These are phyloP conservation scores for Smittia aterrima DNA, from an alignment of 2,888 invertebrate genomes.

Conservation along the genomic window DNA sequence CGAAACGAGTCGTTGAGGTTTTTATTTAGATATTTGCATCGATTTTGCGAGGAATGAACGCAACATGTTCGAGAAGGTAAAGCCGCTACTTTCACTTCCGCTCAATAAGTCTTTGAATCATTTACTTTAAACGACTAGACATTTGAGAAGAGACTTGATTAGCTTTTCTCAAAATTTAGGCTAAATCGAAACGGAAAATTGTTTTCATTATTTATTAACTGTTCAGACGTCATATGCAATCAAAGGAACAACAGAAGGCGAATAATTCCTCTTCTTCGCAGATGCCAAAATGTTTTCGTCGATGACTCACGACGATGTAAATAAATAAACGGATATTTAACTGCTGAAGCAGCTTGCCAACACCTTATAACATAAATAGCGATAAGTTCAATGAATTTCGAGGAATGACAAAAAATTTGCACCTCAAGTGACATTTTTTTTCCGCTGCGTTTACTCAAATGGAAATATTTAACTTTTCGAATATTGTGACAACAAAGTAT, in stretches of 20 bases:
- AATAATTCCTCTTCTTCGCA: no score
- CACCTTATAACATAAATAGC: slow-evolving; percentile 39
- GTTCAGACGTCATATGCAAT: no score
- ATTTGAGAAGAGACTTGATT: neutral
- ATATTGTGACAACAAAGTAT: no score
- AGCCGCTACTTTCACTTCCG: slow-evolving; percentile 36
- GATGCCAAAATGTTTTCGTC: slow-evolving; percentile 13
- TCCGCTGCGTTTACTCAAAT: neutral
- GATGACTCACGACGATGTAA: slow-evolving; percentile 38
- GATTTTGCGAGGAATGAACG: neutral
- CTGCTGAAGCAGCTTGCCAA: neutral
- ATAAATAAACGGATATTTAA: neutral
- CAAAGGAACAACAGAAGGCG: no score
- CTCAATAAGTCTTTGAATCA: neutral
- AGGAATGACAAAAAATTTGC: slow-evolving; percentile 30
- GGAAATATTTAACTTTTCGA: no score
- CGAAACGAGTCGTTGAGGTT: neutral
- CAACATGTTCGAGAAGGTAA: neutral
- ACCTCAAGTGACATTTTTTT: neutral
- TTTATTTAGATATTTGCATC: slow-evolving; percentile 2
- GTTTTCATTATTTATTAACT: no score
- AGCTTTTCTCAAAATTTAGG: neutral
- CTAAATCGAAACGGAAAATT: neutral
- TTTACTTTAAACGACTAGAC: neutral
- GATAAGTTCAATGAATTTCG: slow-evolving; percentile 38